Evolutionary conservation across 2,113 vertebrate genomes (phyloP).

Genomic region (Casuarius casuarius): DNA sequence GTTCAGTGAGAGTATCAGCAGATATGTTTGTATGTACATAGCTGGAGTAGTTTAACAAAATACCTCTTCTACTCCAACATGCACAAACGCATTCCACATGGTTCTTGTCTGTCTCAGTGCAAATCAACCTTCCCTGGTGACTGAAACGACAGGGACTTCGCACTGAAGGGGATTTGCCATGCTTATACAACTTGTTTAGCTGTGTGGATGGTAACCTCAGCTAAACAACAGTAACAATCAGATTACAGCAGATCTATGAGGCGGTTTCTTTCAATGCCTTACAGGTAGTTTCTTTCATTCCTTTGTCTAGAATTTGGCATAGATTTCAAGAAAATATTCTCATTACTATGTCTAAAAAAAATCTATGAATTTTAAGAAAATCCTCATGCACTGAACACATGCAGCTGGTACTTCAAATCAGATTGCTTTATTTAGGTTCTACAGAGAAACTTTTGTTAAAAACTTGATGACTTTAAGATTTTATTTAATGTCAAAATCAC

Average conservation of each 20-base stretch:
- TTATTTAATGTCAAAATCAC: neutral
- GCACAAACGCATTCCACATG: fast-evolving
- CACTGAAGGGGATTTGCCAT: neutral
- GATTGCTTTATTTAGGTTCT: neutral
- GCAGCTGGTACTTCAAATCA: neutral
- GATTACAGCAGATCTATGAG: neutral
- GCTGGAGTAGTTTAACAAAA: neutral
- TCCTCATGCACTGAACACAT: neutral
- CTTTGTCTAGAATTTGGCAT: neutral
- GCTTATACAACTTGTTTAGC: neutral
- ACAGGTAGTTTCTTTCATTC: neutral
- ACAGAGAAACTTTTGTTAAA: neutral
- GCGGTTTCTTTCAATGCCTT: neutral
- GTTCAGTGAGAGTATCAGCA: neutral
- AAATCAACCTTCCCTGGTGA: neutral
- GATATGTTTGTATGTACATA: neutral
- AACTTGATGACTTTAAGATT: neutral
- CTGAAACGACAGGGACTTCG: neutral
- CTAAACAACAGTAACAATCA: neutral
- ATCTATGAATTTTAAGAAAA: neutral
- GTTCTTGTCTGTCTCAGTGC: neutral
- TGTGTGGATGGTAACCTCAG: neutral
- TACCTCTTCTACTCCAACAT: fast-evolving
- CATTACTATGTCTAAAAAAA: neutral
- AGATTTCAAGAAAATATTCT: neutral